Evolutionary conservation across 2,888 invertebrate species (phyloP).

Genomic region (Chaitophorus viminalis): DNA sequence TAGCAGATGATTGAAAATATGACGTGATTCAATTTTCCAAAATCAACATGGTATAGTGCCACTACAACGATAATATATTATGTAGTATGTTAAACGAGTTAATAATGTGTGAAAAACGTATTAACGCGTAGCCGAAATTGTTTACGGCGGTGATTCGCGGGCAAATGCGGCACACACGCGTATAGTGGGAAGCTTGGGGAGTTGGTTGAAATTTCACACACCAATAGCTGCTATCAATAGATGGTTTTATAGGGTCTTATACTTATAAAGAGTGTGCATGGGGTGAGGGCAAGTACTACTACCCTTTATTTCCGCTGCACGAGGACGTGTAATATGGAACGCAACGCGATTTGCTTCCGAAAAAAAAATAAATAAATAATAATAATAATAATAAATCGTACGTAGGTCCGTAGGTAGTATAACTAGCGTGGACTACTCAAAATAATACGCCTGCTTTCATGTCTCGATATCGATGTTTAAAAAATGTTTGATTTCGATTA

Average conservation of each 20-base stretch:
- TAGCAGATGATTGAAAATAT: not conserved
- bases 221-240: slow-evolving; percentile 46
- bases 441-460: slow-evolving; percentile 8
- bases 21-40: not conserved
- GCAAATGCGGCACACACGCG: slow-evolving; percentile 10
- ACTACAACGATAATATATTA: not conserved
- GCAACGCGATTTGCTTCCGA: slow-evolving; percentile 34
- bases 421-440: slow-evolving; percentile 11
- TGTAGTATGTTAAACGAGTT: not conserved
- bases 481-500: slow-evolving; percentile 18
- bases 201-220: slow-evolving; percentile 51
- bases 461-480: slow-evolving; percentile 1
- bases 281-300: slow-evolving; percentile 31
- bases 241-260: slow-evolving; percentile 46
- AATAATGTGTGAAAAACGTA: slow-evolving; percentile 43
- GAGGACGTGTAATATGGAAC: not conserved
- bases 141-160: slow-evolving; percentile 4
- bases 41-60: not conserved
- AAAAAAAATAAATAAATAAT: slow-evolving; percentile 5
- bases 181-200: slow-evolving; percentile 5
- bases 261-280: slow-evolving; percentile 10
- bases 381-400: not conserved
- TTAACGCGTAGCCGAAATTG: slow-evolving; percentile 1
- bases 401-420: not conserved
- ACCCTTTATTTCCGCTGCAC: slow-evolving; percentile 37